A percentile compares a stretch with the other conserved stretches of the same genome.
Conservation (phyloP, 2,113 vertebrate genomes). For the Alligator sinensis region DNA sequence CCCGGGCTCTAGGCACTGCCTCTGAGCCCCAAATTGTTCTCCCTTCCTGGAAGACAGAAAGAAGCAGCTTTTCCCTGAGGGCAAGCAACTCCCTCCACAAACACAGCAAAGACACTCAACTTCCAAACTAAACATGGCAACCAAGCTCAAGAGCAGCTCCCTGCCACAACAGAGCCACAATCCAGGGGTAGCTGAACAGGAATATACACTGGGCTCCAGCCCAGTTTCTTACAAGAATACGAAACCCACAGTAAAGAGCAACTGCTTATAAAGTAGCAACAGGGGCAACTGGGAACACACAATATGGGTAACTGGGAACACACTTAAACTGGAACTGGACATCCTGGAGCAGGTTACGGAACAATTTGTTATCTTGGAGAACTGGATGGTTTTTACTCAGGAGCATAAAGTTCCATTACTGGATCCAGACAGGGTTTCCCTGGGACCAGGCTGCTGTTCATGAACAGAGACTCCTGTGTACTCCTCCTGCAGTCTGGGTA, state of each 20-base stretch:
- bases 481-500: not conserved
- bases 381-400: constrained; percentile 1
- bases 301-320: constrained; percentile 8
- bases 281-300: constrained; percentile 34
- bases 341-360: constrained; percentile 19
- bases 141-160: not conserved
- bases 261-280: not conserved
- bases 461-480: not conserved
- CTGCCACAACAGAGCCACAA: not conserved
- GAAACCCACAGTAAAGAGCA: not conserved
- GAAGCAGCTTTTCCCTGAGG: not conserved
- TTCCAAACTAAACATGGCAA: not conserved
- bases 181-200: not conserved
- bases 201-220: not conserved
- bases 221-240: constrained; percentile 26
- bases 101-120: not conserved
- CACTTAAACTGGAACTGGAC: constrained; percentile 41
- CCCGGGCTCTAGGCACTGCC: not conserved
- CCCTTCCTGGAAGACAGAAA: not conserved
- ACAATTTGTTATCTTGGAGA: constrained; percentile 56
- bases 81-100: not conserved
- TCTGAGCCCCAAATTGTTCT: not conserved
- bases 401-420: rapidly evolving
- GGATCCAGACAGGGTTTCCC: constrained; percentile 49
- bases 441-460: not conserved